Base-by-base conservation (phyloP, 2,113 vertebrate species). In the Hyperoodon ampullatus region DNA sequence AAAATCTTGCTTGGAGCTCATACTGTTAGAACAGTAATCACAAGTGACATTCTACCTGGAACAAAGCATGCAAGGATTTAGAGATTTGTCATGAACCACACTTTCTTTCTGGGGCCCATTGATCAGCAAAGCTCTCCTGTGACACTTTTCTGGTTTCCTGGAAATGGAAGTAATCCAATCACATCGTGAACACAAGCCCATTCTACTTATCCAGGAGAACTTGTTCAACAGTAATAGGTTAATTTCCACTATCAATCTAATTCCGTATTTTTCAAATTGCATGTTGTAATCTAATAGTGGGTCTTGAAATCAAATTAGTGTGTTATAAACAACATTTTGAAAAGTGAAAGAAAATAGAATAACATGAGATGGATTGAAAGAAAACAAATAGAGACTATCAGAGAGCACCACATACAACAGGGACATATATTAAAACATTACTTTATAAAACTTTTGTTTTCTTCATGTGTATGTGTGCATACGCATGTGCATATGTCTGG, bases 1-100 rank as follows among this genome's bases (percentile, higher is more conserved):
- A 95, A 84, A 94, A 65, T 39, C 68, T 90, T 96, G 50, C 74
- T 88, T 97, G 53, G 12, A 80, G 50, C 70, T 47, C 61, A 33
- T 13, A 33, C 74, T 87, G 30, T 96, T 65, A 93, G 68, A 96
- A 89, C 42, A 87, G 70, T 42, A 42, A 72, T 86, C 60, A 92
- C 50, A 92, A 96, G 90, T 61, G 85, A 63, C 21, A 88, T 3
- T 18, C 14, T 21, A 92, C 63, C 78, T 74, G 58, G 44, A 89
- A 92, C 15, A 61, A 91, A 23, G 33, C 4, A 39, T 28, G 82
- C 21, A 42, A 42, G 39, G 28, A 81, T 53, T 90, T 89, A 90
- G 68, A 91, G 77, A 66, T 96, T 61, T 89, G 26, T 86, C 50
- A 71, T 58, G 58, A 93, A 44, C 16, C 47, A 77, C 3, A 39